Conservation (phyloP, 2,797 vertebrate genomes). For the Oreochromis mossambicus region DNA sequence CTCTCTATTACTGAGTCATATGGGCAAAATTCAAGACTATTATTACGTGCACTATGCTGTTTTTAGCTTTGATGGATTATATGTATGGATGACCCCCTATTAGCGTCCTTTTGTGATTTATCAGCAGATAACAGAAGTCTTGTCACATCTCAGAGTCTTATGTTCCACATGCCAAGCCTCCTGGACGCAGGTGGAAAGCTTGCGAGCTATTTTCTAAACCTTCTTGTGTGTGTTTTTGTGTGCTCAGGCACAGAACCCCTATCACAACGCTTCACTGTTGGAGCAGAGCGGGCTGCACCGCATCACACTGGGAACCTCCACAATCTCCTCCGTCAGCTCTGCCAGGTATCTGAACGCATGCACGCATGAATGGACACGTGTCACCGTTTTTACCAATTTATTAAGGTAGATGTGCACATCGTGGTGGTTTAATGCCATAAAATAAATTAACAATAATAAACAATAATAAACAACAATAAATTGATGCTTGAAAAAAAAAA, state of each 20-base stretch:
- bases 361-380: slow-evolving; percentile 18
- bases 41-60: background rate
- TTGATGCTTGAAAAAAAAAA: background rate
- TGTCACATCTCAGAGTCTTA: background rate
- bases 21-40: slow-evolving; percentile 16
- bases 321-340: slow-evolving; percentile 96
- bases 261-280: slow-evolving; percentile 92
- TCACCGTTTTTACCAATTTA: background rate
- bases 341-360: slow-evolving; percentile 75
- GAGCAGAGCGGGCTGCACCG: slow-evolving; percentile 97
- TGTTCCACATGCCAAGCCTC: background rate
- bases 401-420: background rate
- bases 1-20: slow-evolving; percentile 22
- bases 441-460: too few relatives aligned
- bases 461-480: background rate
- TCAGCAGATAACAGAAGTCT: background rate
- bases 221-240: background rate
- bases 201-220: background rate
- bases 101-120: background rate
- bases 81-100: background rate
- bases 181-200: background rate
- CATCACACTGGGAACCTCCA: slow-evolving; percentile 96
- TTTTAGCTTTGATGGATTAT: background rate
- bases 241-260: slow-evolving; percentile 85
- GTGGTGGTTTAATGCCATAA: background rate